Percentiles rank a stretch among this genome's conserved stretches.
Evolutionary conservation across 1,140 invertebrate genomes (phyloP).

Genomic region (Aricia agestis): DNA sequence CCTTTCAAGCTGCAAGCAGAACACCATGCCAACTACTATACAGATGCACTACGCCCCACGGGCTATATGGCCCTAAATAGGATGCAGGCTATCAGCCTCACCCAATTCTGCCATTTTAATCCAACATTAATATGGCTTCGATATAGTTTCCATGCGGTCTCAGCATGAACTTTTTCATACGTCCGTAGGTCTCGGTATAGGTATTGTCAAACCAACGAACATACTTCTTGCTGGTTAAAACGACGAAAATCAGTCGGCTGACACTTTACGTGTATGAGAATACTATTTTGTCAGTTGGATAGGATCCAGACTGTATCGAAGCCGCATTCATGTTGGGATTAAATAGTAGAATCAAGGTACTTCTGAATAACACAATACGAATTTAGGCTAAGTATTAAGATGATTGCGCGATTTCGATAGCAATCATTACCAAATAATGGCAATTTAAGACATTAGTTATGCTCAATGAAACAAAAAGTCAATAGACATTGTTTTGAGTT

Average conservation of each 20-base stretch:
- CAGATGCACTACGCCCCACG: slow-evolving; percentile 43
- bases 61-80: slow-evolving; percentile 2
- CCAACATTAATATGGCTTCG: background rate
- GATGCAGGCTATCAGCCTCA: background rate
- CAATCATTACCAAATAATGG: background rate
- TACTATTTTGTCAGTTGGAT: too few relatives aligned
- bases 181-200: too few relatives aligned
- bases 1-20: slow-evolving; percentile 78
- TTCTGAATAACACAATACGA: background rate
- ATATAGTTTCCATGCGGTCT: too few relatives aligned
- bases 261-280: too few relatives aligned
- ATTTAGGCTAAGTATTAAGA: too few relatives aligned
- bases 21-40: slow-evolving; percentile 70
- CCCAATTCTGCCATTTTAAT: background rate
- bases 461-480: background rate
- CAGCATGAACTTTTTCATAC: too few relatives aligned
- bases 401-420: background rate
- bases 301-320: too few relatives aligned
- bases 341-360: background rate
- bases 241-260: too few relatives aligned
- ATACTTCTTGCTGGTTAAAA: too few relatives aligned
- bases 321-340: too few relatives aligned
- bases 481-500: background rate
- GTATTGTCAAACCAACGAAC: too few relatives aligned
- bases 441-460: background rate